Base-by-base conservation (phyloP, 2,113 vertebrate species). In the Myotis lucifugus region DNA sequence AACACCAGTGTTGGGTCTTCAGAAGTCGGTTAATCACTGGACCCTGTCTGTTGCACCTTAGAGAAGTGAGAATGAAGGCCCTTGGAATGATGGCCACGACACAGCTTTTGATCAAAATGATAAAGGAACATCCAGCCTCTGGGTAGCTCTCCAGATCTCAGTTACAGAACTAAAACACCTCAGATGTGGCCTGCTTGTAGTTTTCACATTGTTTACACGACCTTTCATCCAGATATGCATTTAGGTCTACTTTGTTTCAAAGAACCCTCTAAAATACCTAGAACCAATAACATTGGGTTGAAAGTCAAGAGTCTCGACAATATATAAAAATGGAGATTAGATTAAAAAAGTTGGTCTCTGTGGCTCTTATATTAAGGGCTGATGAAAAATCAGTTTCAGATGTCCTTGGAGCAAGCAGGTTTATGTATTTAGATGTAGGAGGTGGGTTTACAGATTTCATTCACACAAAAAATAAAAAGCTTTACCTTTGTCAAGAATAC, bases 351-450 rank as follows among this genome's bases (percentile, higher is more conserved):
- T 19, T 91, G 27, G 12, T 88, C 6, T 93, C 69, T 82, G 19
- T 88, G 70, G 79, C 27, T 84, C 12, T 91, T 67, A 86, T 89
- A 73, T 66, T 86, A 94, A 69, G 13, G 25, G 14, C 34, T 91
- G 82, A 91, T 91, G 46, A 94, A 96, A 89, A 91, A 59, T 93
- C n/a, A 86, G 69, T 61, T 89, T 89, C 70, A 87, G 19, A 79
- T 83, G 48, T 42, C 69, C 12, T 67, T 32, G 25, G 5, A 85
- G 19, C 56, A 87, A 93, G 29, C 17, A 25, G 72, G 88, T 92
- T 93, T 78, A 61, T 84, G 23, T 69, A 27, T 89, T 83, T 91
- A 76, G 8, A 64, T 54, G 40, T 91, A 86, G 37, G 23, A 74
- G 37, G 6, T 66, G 50, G 14, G 18, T 78, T 94, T 97, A 89